Base-by-base conservation (phyloP, 2,888 invertebrate genomes). In the Doris montereyensis region DNA sequence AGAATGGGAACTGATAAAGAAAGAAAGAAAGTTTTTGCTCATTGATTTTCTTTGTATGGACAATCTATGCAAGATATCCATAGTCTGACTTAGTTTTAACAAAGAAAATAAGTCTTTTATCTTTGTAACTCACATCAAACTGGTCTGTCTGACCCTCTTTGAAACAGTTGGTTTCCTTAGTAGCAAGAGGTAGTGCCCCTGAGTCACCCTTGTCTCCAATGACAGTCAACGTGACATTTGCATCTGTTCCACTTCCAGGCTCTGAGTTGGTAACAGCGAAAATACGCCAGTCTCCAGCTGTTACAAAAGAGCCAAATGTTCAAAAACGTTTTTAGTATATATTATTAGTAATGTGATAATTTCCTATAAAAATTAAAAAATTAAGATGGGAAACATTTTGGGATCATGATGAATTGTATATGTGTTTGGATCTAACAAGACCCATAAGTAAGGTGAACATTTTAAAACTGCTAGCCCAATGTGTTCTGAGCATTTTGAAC, bases 151-250 rank as follows among this genome's bases (percentile, higher is more conserved):
- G 81, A 24, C 89, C 89, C 24, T 83, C 65, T 75, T 87, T 81
- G 83, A 90, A 90, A 77, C 75, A 84, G 17, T 84, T 86, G 32
- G 81, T 79, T 41, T 80, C 81, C 24, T 83, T 79, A 72, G 84
- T 82, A 2, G 85, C 86, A 0, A 89, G 86, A 5, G 83, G 82
- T 26, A 85, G 35, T 10, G 87, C 87, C n/a, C 87, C 89, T 1
- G 88, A 84, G 77, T 85, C 85, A 17, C 89, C 89, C 65, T 84
- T 83, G 75, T 87, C 86, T 10, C 90, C 90, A 82, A 88, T 88
- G 28, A 90, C 87, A 8, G 89, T 90, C 70, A 90, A 75, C 5
- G 82, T 85, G 17, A 89, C 89, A 80, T 87, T 86, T 24, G 88
- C 87, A 79, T 88, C 88, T 32, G 89, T 89, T 1, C 88, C 88